phyloP scores from a whole-genome alignment of 2,888 invertebrate species.

The Ypsolopha sequella region DNA sequence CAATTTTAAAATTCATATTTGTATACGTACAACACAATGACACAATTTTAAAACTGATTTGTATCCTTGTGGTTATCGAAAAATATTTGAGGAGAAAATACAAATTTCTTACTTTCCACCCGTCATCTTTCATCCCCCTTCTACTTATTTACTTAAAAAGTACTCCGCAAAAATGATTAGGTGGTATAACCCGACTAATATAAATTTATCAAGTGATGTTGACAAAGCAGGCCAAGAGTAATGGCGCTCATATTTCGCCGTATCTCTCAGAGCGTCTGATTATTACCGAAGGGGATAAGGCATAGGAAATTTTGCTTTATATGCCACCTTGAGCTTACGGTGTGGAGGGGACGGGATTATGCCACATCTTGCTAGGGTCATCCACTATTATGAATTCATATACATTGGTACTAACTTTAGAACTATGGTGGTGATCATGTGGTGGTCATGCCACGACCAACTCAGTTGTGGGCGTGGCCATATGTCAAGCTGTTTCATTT shows the following conservation, averaged over 20 bases:
- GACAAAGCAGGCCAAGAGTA: slow-evolving; percentile 50
- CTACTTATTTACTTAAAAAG: neutral
- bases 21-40: too few relatives aligned
- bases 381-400: too few relatives aligned
- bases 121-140: neutral
- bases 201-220: slow-evolving; percentile 52
- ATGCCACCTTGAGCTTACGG: slow-evolving; percentile 32
- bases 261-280: slow-evolving; percentile 41
- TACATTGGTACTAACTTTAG: too few relatives aligned
- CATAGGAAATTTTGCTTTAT: slow-evolving; percentile 41
- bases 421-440: too few relatives aligned
- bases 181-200: slow-evolving; percentile 38
- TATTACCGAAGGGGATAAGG: slow-evolving; percentile 54
- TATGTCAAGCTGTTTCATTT: too few relatives aligned
- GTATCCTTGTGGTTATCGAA: too few relatives aligned
- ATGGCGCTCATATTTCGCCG: slow-evolving; percentile 57
- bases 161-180: slow-evolving; percentile 25
- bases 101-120: neutral
- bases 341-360: neutral
- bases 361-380: too few relatives aligned
- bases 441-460: too few relatives aligned
- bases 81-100: neutral
- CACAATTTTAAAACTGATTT: too few relatives aligned
- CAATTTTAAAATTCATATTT: too few relatives aligned
- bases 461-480: too few relatives aligned